phyloP scores from a whole-genome alignment of 1,140 invertebrate genomes.

The Heliconius hermathena region DNA sequence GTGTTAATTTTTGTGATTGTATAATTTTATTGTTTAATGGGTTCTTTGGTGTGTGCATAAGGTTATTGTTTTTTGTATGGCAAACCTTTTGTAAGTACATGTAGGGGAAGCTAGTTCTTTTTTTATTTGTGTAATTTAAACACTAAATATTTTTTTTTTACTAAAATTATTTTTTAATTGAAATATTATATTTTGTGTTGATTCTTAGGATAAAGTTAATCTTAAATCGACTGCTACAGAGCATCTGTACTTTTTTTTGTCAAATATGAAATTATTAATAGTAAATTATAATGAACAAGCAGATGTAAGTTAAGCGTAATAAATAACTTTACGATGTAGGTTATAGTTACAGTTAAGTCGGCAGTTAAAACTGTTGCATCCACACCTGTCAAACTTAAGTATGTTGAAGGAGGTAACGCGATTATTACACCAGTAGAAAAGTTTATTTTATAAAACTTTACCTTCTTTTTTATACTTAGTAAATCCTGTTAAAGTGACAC shows the following conservation, averaged over 20 bases:
- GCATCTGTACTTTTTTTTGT: background rate
- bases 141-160: background rate
- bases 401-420: background rate
- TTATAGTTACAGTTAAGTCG: slow-evolving; percentile 18
- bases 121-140: background rate
- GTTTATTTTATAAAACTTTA: background rate
- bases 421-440: background rate
- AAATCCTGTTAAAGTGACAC: background rate
- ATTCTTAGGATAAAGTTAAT: too few species aligned
- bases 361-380: slow-evolving; percentile 22
- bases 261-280: background rate
- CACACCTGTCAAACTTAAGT: slow-evolving; percentile 22
- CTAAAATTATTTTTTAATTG: background rate
- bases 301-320: slow-evolving; percentile 1
- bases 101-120: slow-evolving; percentile 1
- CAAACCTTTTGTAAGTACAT: background rate
- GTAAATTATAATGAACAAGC: background rate
- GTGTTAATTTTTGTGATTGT: slow-evolving; percentile 29
- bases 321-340: slow-evolving; percentile 10
- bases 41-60: slow-evolving; percentile 29
- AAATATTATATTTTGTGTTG: too few species aligned
- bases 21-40: slow-evolving; percentile 26
- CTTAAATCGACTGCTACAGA: background rate
- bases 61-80: slow-evolving; percentile 17
- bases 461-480: background rate